Evolutionary conservation across 2,888 invertebrate genomes (phyloP).

Genomic region (Orthonychiurus folsomi): DNA sequence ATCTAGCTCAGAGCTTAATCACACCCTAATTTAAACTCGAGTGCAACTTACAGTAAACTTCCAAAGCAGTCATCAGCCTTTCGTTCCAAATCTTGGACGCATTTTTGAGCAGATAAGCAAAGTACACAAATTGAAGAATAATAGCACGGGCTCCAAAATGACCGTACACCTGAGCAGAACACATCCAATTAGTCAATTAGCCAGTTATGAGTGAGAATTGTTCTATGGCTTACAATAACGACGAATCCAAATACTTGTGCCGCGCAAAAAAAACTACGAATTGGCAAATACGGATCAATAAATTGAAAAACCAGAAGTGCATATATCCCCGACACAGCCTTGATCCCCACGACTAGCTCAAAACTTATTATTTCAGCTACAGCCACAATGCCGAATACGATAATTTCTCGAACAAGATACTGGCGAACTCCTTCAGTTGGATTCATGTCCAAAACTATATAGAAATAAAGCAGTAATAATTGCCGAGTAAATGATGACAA

Average conservation of each 20-base stretch:
- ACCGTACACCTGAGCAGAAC: constrained; percentile 13
- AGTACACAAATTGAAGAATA: constrained; percentile 19
- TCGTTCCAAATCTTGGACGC: constrained; percentile 19
- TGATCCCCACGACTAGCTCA: not conserved
- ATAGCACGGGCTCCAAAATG: constrained; percentile 14
- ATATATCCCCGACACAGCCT: constrained; percentile 8
- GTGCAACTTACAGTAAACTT: not conserved
- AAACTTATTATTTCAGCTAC: not conserved
- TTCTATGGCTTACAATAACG: constrained; percentile 11
- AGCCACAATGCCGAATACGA: not conserved
- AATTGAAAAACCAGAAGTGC: constrained; percentile 3
- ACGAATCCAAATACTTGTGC: constrained; percentile 15
- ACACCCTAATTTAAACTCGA: too few relatives aligned
- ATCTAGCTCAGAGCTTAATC: too few relatives aligned
- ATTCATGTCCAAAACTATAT: constrained; percentile 1
- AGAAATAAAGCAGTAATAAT: not conserved
- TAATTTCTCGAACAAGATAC: not conserved
- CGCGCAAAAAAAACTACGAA: not conserved
- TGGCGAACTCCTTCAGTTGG: not conserved
- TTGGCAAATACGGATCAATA: not conserved
- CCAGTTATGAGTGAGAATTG: not conserved
- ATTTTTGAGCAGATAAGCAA: constrained; percentile 16
- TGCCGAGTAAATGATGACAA: too few relatives aligned
- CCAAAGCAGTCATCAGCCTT: constrained; percentile 14
- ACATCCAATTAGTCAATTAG: constrained; percentile 3